Evolutionary conservation across 2,113 vertebrate genomes (phyloP), one percentile per base, ranked within the genome.

Genomic region (Cinclus mexicanus): DNA sequence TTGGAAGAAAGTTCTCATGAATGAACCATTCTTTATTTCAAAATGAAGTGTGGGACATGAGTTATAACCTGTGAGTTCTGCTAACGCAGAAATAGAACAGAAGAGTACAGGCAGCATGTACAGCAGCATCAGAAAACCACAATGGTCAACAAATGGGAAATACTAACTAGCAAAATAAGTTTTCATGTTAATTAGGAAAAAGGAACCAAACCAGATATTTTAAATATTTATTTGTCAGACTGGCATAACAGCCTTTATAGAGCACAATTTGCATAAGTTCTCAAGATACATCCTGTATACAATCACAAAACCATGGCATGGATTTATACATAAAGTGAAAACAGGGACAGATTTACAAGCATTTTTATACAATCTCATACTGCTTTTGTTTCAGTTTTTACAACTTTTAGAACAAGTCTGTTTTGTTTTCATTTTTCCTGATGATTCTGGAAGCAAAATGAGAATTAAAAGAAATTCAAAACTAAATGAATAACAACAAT

Each of bases 161-260:
- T 72, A 17, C 11, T 44, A 68, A 56, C 16, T 14, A 42, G n/a
- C 11, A 74, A 93, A 92, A 81, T 16, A 65, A 14, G 16, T 84
- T 79, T 65, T 74, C 2, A 2, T 60, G 25, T 23, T 91, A 86
- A 83, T 41, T 60, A 84, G 21, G 20, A 61, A 72, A 88, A 95
- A 83, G 29, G 91, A 89, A 55, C 31, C 65, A 92, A 96, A 96
- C 42, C 41, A 89, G 87, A 91, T 98, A 98, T 98, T 98, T 98
- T 98, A 98, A 98, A 98, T 99, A 98, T 99, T 99, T 99, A 99
- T 99, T 99, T 97, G 96, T 98, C 98, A 98, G 98, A 98, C 98
- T 98, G 97, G 96, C 96, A 96, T 97, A 98, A 98, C 98, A 98
- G 98, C 98, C 98, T 98, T 99, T 98, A 98, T 98, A 99, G 98